These are phyloP conservation scores for Limnodromus scolopaceus DNA, from an alignment of 2,797 vertebrate genomes.

Conservation along the genomic window DNA sequence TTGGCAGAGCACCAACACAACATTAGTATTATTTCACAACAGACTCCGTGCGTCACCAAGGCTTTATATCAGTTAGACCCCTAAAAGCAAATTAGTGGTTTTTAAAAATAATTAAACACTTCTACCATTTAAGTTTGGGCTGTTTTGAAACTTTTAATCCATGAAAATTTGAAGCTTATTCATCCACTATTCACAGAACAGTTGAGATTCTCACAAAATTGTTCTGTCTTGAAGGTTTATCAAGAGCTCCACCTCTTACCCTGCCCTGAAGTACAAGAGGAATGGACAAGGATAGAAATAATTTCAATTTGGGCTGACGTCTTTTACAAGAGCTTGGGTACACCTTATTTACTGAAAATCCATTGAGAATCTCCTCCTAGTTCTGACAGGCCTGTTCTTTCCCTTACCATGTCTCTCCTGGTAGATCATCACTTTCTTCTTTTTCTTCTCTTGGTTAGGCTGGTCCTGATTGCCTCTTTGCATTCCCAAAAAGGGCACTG, in stretches of 20 bases:
- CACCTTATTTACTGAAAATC: background rate
- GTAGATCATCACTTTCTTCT: background rate
- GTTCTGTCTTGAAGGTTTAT: background rate
- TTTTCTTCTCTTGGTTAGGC: background rate
- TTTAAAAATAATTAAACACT: background rate
- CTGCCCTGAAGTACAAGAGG: background rate
- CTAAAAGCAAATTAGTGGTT: background rate
- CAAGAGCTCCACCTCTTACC: background rate
- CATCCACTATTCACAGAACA: background rate
- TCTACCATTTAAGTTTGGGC: background rate
- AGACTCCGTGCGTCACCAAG: background rate
- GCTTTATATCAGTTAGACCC: background rate
- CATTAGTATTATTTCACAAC: background rate
- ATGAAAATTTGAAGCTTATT: background rate
- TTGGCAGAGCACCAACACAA: background rate
- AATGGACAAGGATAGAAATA: background rate
- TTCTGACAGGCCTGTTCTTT: background rate
- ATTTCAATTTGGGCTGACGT: background rate
- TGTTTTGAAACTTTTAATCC: background rate
- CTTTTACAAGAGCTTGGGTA: background rate
- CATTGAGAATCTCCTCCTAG: background rate
- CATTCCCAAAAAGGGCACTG: background rate
- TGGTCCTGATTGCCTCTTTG: background rate
- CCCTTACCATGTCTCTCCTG: background rate
- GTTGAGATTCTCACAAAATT: background rate